Conservation (phyloP, 1,140 invertebrate genomes). For the Drosophila nigromelanica region DNA sequence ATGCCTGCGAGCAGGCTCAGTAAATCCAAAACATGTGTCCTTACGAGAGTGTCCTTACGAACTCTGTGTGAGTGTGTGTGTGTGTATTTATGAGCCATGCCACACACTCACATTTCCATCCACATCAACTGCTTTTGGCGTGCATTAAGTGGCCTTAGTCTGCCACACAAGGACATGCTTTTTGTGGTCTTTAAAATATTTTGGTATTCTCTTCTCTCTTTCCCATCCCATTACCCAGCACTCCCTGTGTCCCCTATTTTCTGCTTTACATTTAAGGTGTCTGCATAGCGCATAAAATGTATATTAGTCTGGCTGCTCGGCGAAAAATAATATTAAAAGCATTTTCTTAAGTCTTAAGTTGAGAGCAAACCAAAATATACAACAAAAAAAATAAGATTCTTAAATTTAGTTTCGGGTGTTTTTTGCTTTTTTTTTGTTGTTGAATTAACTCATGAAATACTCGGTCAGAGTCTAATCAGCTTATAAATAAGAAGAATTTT, state of each 20-base stretch:
- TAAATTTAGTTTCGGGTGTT: conserved; percentile 27
- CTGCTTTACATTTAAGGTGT: conserved; percentile 34
- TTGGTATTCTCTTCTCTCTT: conserved; percentile 12
- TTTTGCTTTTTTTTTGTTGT: conserved; percentile 3
- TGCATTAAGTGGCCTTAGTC: conserved; percentile 80
- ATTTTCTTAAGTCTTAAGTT: conserved; percentile 31
- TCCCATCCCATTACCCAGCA: not conserved
- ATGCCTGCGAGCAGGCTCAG: conserved; percentile 70
- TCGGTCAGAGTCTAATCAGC: conserved; percentile 16
- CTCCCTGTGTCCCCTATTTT: not conserved
- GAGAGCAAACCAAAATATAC: not conserved
- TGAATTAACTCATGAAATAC: not conserved
- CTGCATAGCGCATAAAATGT: conserved; percentile 60
- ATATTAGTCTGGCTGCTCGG: conserved; percentile 47
- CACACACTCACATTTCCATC: conserved; percentile 21
- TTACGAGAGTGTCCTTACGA: conserved; percentile 23
- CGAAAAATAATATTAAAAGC: conserved; percentile 34
- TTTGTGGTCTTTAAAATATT: conserved; percentile 76
- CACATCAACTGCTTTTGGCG: conserved; percentile 73
- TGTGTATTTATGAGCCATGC: conserved; percentile 66
- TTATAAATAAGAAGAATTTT: conserved; percentile 23
- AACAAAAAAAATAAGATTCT: conserved; percentile 3
- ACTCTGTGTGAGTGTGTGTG: conserved; percentile 18
- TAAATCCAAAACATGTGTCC: conserved; percentile 76
- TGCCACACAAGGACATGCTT: conserved; percentile 73